Base-by-base conservation (phyloP, 1,140 invertebrate genomes). In the Lordiphosa collinella region DNA sequence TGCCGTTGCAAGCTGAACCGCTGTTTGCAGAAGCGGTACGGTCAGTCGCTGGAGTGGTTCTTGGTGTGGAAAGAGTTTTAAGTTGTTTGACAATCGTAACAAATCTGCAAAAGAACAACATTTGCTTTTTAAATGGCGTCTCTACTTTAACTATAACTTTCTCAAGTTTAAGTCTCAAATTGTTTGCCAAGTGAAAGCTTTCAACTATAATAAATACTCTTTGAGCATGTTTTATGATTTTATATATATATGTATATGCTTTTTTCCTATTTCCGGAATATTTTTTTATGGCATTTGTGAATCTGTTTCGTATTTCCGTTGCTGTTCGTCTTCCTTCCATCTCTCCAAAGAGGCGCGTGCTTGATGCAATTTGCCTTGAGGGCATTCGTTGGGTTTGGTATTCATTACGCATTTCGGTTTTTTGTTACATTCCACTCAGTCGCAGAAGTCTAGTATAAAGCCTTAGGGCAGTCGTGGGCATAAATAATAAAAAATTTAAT, bases 401-500 rank as follows among this genome's bases (percentile, higher is more conserved):
- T 78, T 75, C 52, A 70, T 70, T 66, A 62, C 70, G 75, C 75
- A 80, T 69, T 67, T 65, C 47, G 75, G 76, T 79, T 63, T 66
- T 80, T 65, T 80, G 65, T 75, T 62, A 57, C 65, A 5, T 18
- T 35, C 13, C 31, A 11, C 31, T 14, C 35, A 12, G 46, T 31
- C 43, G 6, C 22, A 31, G 43, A 10, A 14, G 14, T 13, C 18
- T 16, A 16, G 7, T 7, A 25, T 44, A 14, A 12, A 14, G 29
- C 31, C 32, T 16, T 34, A 12, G 10, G 31, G 51, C 34, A 55
- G 43, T 50, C 52, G 40, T 53, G 41, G 37, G 58, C 65, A 80
- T 75, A 75, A 80, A 82, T 80, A 75, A 80, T 67, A 41, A 75
- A n/a, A n/a, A 80, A 51, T 71, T 60, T 82, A 80, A 71, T 80